Conservation (phyloP, 2,888 invertebrate species). For the Atrina japonica region DNA sequence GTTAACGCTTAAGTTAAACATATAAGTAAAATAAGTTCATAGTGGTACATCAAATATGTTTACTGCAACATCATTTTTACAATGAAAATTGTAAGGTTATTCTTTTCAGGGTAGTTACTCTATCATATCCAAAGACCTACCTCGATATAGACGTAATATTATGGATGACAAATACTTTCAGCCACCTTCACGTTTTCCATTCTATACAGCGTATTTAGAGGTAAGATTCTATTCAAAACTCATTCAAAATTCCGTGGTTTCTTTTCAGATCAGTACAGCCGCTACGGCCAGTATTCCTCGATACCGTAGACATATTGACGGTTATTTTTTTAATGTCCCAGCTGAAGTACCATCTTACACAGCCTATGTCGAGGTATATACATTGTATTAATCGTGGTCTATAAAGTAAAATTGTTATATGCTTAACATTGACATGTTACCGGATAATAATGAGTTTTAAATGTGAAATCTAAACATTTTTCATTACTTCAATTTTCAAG, state of each 20-base stretch:
- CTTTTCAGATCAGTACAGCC: constrained; percentile 46
- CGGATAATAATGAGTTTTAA: too few relatives aligned
- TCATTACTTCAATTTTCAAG: too few relatives aligned
- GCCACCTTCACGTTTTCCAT: constrained; percentile 72
- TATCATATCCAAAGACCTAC: not conserved
- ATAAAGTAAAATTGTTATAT: too few relatives aligned
- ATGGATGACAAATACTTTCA: constrained; percentile 59
- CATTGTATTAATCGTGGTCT: not conserved
- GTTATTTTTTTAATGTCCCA: constrained; percentile 70
- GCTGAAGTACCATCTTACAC: constrained; percentile 76
- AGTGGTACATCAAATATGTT: too few relatives aligned
- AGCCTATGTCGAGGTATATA: constrained; percentile 74
- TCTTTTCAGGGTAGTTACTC: constrained; percentile 29
- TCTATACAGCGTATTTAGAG: constrained; percentile 74
- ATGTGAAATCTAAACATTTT: too few relatives aligned
- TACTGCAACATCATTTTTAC: too few relatives aligned
- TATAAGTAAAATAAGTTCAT: too few relatives aligned
- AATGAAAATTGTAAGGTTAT: too few relatives aligned
- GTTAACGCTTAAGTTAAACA: too few relatives aligned
- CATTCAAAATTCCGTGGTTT: too few relatives aligned
- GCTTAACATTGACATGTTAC: too few relatives aligned
- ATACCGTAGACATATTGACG: constrained; percentile 16
- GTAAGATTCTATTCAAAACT: constrained; percentile 53
- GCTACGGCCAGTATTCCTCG: constrained; percentile 16
- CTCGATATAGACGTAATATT: constrained; percentile 19